Base-by-base conservation (phyloP, 1,140 invertebrate genomes). In the Samia ricini region DNA sequence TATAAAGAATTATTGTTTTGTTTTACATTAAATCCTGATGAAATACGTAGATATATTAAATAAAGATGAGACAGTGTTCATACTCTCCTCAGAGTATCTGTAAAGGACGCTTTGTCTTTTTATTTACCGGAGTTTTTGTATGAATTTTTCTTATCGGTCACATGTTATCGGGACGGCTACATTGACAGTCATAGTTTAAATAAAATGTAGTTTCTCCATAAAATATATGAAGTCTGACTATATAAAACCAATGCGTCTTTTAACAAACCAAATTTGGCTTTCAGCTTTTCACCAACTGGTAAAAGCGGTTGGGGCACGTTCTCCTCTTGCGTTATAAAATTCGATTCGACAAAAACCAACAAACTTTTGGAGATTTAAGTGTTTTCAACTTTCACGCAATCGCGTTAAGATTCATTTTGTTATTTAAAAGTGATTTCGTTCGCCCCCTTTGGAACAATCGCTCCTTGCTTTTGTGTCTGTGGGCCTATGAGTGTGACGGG, bases 281-380 rank as follows among this genome's bases (percentile, higher is more conserved):
- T 67, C 77, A 76, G 63, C 84, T 85, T 88, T 86, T 84, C 75
- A 83, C 71, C 63, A 85, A 81, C 74, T 69, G 77, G 81, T 81
- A 79, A 87, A 85, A 85, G 84, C 81, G 83, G 83, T 89, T 83
- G 74, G 83, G 85, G 77, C 83, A 86, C 83, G 85, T 88, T 89
- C 83, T 88, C 81, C 72, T 77, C 71, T 81, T 85, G 80, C 80
- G 74, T 80, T 79, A 67, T 78, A 55, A 42, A 24, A 56, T 55
- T 68, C 64, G 58, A 56, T 64, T n/a, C 61, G n/a, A 72, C 61
- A 87, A 87, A 69, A 74, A 70, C 63, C 54, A 74, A 78, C 81
- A 60, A 60, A 64, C 62, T 60, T 10, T 51, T 61, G 48, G 61
- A 52, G 66, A 52, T 61, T 64, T 52, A 36, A 52, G 55, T 55